Conservation (phyloP, 2,888 invertebrate genomes). For the Ditula angustiorana region DNA sequence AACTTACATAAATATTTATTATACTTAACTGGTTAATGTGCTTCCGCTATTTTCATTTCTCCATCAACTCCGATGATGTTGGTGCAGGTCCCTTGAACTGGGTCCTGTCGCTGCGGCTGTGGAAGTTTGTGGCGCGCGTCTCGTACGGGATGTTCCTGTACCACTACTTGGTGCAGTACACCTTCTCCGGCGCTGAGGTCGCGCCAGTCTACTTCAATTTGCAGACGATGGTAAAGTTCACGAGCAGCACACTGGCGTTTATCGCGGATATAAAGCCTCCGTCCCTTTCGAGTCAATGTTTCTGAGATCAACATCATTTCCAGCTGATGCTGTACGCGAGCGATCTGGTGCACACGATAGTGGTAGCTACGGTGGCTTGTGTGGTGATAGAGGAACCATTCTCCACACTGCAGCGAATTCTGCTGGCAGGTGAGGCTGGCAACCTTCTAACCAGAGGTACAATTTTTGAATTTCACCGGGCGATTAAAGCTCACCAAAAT, state of each 20-base stretch:
- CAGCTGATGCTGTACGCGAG: not conserved
- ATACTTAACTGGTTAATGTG: no score
- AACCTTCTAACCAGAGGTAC: no score
- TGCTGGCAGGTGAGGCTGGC: not conserved
- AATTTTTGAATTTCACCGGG: no score
- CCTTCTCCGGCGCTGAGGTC: not conserved
- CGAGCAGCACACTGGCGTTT: no score
- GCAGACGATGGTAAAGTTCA: not conserved
- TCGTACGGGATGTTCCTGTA: conserved; percentile 1
- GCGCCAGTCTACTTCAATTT: not conserved
- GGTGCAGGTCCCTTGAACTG: not conserved
- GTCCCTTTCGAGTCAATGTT: no score
- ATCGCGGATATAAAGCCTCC: no score
- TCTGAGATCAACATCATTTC: no score
- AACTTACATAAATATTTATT: no score
- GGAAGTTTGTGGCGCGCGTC: conserved; percentile 1
- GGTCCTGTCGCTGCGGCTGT: not conserved
- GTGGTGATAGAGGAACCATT: not conserved
- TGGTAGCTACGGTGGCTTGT: not conserved
- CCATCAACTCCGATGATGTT: not conserved
- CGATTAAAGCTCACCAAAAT: no score
- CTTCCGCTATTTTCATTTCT: no score
- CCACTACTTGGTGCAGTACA: not conserved
- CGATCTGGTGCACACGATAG: not conserved
- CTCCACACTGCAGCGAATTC: not conserved